Evolutionary conservation across 2,113 vertebrate species (phyloP).

Genomic region (Phalacrocorax aristotelis): DNA sequence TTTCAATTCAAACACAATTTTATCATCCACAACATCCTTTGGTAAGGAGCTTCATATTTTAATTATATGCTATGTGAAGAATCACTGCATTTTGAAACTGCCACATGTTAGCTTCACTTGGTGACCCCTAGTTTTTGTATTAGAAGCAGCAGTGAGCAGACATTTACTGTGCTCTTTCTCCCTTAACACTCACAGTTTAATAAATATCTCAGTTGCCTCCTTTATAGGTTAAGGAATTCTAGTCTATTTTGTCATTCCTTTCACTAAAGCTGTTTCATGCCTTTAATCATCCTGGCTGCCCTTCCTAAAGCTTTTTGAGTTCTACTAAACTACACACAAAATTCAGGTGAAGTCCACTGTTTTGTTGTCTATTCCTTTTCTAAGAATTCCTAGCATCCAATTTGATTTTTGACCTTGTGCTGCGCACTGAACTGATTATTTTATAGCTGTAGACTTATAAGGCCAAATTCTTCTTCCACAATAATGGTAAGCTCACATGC

Average conservation of each 20-base stretch:
- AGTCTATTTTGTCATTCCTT: not conserved
- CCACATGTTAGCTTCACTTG: not conserved
- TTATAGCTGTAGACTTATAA: not conserved
- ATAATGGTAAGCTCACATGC: not conserved
- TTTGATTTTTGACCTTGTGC: not conserved
- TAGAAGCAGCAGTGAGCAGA: not conserved
- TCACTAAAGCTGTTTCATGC: conserved; percentile 1
- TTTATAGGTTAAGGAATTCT: not conserved
- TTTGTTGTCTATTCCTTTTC: not conserved
- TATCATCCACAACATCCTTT: conserved; percentile 1
- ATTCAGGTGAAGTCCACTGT: not conserved
- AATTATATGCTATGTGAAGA: not conserved
- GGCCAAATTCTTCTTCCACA: not conserved
- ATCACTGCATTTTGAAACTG: not conserved
- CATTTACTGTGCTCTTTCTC: not conserved
- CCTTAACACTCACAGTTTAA: not conserved
- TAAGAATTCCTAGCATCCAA: not conserved
- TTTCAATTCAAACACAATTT: not conserved
- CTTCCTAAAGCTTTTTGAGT: not conserved
- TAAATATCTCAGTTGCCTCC: not conserved
- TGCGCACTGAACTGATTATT: not conserved
- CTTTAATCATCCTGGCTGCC: not conserved
- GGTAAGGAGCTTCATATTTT: not conserved
- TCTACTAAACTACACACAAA: not conserved
- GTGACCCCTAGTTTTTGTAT: not conserved